phyloP scores from a whole-genome alignment of 2,797 vertebrate genomes.

The Thamnophis elegans region DNA sequence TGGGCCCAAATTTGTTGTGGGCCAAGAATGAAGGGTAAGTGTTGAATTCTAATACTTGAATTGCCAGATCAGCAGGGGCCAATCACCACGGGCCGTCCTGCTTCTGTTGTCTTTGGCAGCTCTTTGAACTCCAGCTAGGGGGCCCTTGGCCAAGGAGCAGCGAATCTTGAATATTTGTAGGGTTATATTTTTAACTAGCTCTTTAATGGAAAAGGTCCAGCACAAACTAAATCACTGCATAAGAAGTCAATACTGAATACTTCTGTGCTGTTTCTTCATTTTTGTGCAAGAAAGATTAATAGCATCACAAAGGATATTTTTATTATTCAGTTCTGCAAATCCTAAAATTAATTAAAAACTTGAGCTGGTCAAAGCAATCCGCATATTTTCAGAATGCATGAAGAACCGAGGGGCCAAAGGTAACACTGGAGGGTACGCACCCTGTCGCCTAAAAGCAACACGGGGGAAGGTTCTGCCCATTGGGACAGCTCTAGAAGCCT shows the following conservation, averaged over 20 bases:
- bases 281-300: background rate
- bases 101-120: background rate
- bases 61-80: background rate
- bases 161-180: background rate
- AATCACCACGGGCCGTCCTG: background rate
- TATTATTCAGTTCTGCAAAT: background rate
- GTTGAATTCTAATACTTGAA: too few species aligned
- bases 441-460: background rate
- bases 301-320: background rate
- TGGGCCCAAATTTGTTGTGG: constrained; percentile 96
- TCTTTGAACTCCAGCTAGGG: background rate
- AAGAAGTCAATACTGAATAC: background rate
- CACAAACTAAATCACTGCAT: background rate
- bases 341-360: background rate
- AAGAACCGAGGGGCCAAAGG: background rate
- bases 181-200: background rate
- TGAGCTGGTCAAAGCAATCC: background rate
- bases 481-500: background rate
- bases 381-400: background rate
- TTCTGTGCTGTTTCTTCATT: background rate
- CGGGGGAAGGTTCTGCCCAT: background rate
- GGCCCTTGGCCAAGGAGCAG: background rate
- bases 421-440: background rate
- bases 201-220: background rate
- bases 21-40: constrained; percentile 92